Percentiles rank a stretch among this genome's conserved stretches.
phyloP scores from a whole-genome alignment of 2,113 vertebrate species.

The Pelecanoides urinatrix region DNA sequence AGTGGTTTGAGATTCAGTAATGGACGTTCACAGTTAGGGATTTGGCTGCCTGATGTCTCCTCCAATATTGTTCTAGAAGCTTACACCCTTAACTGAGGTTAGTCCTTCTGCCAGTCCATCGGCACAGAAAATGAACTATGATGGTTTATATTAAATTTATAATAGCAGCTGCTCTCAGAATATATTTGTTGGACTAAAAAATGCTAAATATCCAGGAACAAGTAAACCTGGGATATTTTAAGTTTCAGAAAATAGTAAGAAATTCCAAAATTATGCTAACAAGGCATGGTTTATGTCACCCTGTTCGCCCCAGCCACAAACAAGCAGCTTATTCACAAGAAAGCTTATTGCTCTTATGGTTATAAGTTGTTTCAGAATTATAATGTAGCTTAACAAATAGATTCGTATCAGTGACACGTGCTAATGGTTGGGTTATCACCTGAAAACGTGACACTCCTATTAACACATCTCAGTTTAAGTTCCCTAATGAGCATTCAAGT shows the following conservation, averaged over 20 bases:
- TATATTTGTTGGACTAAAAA: background rate
- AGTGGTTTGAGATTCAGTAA: background rate
- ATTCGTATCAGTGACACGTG: background rate
- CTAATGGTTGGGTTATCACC: background rate
- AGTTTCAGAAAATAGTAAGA: background rate
- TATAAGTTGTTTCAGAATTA: background rate
- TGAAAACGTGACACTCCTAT: background rate
- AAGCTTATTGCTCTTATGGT: background rate
- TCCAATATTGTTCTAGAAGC: background rate
- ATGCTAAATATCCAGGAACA: background rate
- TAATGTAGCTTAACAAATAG: conserved; percentile 2
- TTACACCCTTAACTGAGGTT: background rate
- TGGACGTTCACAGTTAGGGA: background rate
- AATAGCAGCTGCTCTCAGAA: background rate
- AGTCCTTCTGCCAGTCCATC: fast-evolving
- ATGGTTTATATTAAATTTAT: background rate
- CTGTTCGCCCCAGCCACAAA: background rate
- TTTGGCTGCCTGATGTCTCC: background rate
- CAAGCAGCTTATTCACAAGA: background rate
- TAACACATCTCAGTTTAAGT: background rate
- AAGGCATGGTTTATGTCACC: background rate
- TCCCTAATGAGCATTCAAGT: conserved; percentile 5
- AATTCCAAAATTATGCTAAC: background rate
- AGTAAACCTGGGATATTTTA: background rate
- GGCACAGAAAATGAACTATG: background rate